Evolutionary conservation across 2,113 vertebrate genomes (phyloP).

Genomic region (Ictalurus punctatus): DNA sequence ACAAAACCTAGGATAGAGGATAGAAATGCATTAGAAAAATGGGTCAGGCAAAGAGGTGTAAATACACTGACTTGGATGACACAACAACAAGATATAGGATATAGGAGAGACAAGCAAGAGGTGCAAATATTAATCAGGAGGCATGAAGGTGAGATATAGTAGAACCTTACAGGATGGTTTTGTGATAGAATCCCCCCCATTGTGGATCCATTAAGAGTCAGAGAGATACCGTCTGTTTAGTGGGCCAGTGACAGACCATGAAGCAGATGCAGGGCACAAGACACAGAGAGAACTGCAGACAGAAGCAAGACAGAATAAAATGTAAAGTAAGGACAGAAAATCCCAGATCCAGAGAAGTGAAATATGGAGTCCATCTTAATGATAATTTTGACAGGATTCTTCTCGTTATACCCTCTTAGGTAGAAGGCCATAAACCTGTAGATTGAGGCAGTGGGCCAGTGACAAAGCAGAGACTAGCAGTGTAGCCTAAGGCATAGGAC

Average conservation of each 20-base stretch:
- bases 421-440: background rate
- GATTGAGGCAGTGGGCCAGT: background rate
- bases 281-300: no score
- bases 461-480: background rate
- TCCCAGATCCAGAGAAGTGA: background rate
- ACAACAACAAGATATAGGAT: background rate
- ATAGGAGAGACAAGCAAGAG: no score
- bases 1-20: background rate
- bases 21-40: background rate
- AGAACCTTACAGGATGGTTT: background rate
- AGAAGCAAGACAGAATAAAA: background rate
- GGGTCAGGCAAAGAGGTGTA: background rate
- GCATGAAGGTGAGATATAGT: background rate
- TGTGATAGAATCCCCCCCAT: background rate
- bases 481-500: background rate
- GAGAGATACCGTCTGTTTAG: constrained; percentile 45
- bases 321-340: background rate
- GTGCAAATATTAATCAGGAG: no score
- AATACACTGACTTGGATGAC: background rate
- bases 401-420: background rate
- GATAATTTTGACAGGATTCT: background rate
- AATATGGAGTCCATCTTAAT: background rate
- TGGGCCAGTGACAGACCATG: background rate
- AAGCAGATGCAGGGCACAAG: background rate
- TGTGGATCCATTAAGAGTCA: background rate